Evolutionary conservation across 2,888 invertebrate genomes (phyloP), one percentile per base, ranked within the genome.

Genomic region (Helobdella robusta): DNA sequence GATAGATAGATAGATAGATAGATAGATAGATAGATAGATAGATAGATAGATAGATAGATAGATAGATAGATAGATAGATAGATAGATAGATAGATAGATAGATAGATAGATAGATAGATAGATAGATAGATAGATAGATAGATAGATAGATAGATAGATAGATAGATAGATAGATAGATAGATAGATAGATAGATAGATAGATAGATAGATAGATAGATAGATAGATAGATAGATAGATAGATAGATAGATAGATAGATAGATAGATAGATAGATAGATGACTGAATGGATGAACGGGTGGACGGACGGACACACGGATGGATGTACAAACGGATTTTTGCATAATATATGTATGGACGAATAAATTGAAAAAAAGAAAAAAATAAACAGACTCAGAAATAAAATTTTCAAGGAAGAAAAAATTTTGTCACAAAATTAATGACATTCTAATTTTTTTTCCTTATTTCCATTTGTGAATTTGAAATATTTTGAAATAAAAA

Each of bases 1-100:
- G 52, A 52, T 52, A 52, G 52, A 52, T 52, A 52, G 52, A 52
- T 52, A 52, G 52, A 52, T 52, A 52, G 52, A 52, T 52, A 52
- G 52, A 52, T 52, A 52, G 52, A 52, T 52, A 52, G 52, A 52
- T 52, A 52, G 52, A 52, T 52, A 52, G 52, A 52, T 52, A 52
- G 52, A 52, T 52, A 52, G 52, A 52, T 52, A 52, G 52, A 52
- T 52, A 52, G 52, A 52, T 52, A 52, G 52, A 52, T 52, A 52
- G 52, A 52, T 52, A 52, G 52, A 52, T 52, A 52, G 52, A 52
- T 52, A 52, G 52, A 52, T 52, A 52, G 52, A 52, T 52, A 52
- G 52, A 52, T 52, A 52, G 52, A 52, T 52, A 52, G 52, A 52
- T 52, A 52, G 52, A 52, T 52, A 52, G 52, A 52, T 52, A 52